Evolutionary conservation across 2,797 vertebrate genomes (phyloP), one percentile per base, ranked within the genome.

Genomic region (Gallinago nigripennis): DNA sequence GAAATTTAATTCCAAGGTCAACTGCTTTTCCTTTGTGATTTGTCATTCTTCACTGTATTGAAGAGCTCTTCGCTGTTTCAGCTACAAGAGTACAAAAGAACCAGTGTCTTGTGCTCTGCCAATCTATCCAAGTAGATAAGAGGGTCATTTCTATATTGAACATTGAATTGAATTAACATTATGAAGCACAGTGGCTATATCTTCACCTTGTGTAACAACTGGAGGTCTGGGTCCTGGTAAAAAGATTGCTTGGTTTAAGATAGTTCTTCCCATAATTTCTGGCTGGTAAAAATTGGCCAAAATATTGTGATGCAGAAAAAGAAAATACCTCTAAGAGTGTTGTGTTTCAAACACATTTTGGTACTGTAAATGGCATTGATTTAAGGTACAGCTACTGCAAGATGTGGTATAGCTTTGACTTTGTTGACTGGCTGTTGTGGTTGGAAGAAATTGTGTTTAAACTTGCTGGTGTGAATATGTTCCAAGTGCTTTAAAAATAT

Each of bases 381-480:
- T 82, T 87, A 68, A 89, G 56, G 33, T 75, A 45, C 56, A 71
- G n/a, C 71, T 84, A 9, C 82, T 85, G 51, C 35, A 73, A 71
- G 65, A 57, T 45, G 30, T 64, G 60, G 16, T 64, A 16, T 25
- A 45, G 68, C 65, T 88, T 88, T 84, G 73, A 11, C 68, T 60
- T 73, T 45, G 43, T 64, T 82, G 43, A 50, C 51, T 79, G 72
- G 51, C 48, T 41, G 21, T 57, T 48, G 46, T 20, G 70, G 24
- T 23, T 82, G 63, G 72, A 65, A 79, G 51, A 82, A 70, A 60
- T 12, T 5, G 13, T 45, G 30, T 78, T 78, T 81, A 64, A 85
- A 65, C 23, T 1, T n/a, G 33, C 24, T 50, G 39, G n/a, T 71
- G 58, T 75, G 68, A 82, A 60, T 46, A 56, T 16, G 11, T 79